Percentiles rank a stretch among this genome's conserved stretches.
Evolutionary conservation across 1,140 invertebrate species (phyloP).

Genomic region (Pararge aegeria): DNA sequence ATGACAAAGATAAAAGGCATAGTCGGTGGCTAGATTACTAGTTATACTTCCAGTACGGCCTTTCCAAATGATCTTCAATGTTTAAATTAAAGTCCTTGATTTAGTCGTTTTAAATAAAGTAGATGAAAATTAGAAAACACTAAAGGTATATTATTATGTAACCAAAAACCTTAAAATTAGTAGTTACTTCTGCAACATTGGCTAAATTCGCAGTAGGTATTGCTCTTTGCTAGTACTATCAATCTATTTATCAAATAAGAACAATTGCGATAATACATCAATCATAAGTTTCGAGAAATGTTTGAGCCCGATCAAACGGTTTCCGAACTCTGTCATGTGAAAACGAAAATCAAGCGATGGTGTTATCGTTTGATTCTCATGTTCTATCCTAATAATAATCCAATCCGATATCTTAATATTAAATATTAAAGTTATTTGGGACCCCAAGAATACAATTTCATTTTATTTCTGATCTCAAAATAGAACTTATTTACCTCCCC

Average conservation of each 20-base stretch:
- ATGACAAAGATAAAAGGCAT: too few species aligned
- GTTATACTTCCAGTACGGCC: too few species aligned
- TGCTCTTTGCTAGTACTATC: background rate
- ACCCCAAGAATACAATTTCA: background rate
- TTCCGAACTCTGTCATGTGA: background rate
- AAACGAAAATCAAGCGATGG: too few species aligned
- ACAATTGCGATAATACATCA: background rate
- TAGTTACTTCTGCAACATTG: too few species aligned
- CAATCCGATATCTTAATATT: background rate
- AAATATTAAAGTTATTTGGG: background rate
- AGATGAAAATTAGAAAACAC: too few species aligned
- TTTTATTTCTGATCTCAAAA: background rate
- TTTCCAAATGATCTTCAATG: too few species aligned
- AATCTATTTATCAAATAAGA: background rate
- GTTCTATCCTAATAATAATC: background rate
- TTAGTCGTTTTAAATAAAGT: too few species aligned
- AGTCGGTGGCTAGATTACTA: too few species aligned
- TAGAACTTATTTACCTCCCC: conserved; percentile 2
- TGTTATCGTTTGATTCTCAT: background rate
- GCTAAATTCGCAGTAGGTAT: too few species aligned
- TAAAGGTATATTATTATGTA: too few species aligned
- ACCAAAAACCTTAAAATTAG: too few species aligned
- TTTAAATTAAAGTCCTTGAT: too few species aligned
- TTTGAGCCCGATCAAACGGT: background rate
- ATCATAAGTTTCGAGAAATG: background rate